Base-by-base conservation (phyloP, 2,888 invertebrate species). In the Lomographa bimaculata region DNA sequence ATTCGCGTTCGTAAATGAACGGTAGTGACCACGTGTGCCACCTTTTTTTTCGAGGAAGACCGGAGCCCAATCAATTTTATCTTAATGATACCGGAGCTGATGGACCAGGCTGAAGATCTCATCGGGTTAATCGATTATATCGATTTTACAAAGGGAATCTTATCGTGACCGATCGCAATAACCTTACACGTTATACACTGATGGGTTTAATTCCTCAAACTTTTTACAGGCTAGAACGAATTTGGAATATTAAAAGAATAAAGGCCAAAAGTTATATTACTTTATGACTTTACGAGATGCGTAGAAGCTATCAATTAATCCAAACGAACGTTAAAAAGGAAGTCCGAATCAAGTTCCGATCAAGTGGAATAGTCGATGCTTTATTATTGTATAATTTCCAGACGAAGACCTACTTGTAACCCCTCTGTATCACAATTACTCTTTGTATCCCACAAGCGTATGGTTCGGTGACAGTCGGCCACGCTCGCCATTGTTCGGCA, bases 1-100 rank as follows among this genome's bases (percentile, higher is more conserved):
- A 87, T 87, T 86, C 85, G 86, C 85, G 79, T 79, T 79, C 83
- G 85, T 86, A 87, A 87, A 84, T 84, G 87, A 86, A 87, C 87
- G 87, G 89, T 89, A 87, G 85, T 89, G 87, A 84, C 87, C 89
- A 89, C 89, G 89, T 89, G 86, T 81, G 74, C 68, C 64, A 68
- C 64, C 66, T 79, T 79, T 80, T 84, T 84, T 81, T 74, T 70
- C 71, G 65, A 34, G 5, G 86, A 87, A 89, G 83, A 82, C 81
- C 76, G 79, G 76, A 60, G 55, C 43, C 71, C 78, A 78, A 84
- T 84, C 83, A 83, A 84, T 79, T 80, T 79, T 79, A 76, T 78
- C 82, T 79, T 82, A 79, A 82, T 79, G 73, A 74, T 60, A 56
- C 50, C 46, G 54, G 50, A 43, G 48, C 43, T 23, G 45, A 48